Conservation (phyloP, 2,113 vertebrate species). For the Lates calcarifer region DNA sequence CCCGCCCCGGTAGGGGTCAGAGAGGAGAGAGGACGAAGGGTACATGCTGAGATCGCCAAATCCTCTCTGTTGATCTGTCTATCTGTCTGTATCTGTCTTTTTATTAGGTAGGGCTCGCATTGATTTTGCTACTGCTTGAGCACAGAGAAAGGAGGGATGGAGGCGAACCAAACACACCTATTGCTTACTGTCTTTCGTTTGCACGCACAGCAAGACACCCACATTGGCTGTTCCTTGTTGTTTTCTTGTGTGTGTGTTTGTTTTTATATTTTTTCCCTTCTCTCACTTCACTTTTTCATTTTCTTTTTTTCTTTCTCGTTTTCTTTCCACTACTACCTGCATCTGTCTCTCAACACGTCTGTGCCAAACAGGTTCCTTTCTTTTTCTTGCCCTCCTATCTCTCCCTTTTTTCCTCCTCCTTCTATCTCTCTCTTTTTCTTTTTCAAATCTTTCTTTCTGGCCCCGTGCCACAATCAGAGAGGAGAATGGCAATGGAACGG, state of each 20-base stretch:
- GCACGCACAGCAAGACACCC: slow-evolving; percentile 25
- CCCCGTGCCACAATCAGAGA: background rate
- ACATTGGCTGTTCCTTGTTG: slow-evolving; percentile 13
- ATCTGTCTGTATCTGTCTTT: slow-evolving; percentile 37
- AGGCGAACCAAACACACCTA: slow-evolving; percentile 34
- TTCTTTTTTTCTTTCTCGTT: slow-evolving; percentile 10
- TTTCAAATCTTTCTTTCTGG: slow-evolving; percentile 2
- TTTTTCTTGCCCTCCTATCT: slow-evolving; percentile 20
- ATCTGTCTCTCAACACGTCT: slow-evolving; percentile 33
- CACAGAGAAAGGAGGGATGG: slow-evolving; percentile 41
- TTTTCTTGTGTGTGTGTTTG: background rate
- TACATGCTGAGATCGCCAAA: slow-evolving; percentile 66
- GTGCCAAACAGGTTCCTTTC: background rate
- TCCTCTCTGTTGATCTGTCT: slow-evolving; percentile 54
- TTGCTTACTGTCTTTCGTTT: background rate
- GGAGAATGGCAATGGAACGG: slow-evolving; percentile 14
- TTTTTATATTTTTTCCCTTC: slow-evolving; percentile 6
- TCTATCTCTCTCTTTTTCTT: slow-evolving; percentile 3
- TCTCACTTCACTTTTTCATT: background rate
- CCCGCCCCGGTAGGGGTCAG: slow-evolving; percentile 60
- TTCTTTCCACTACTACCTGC: slow-evolving; percentile 13
- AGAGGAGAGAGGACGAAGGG: slow-evolving; percentile 49
- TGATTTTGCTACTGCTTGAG: slow-evolving; percentile 56
- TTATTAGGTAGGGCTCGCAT: slow-evolving; percentile 43
- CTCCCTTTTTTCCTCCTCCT: background rate